Conservation (phyloP, 2,888 invertebrate species). For the Ditula angustiorana region DNA sequence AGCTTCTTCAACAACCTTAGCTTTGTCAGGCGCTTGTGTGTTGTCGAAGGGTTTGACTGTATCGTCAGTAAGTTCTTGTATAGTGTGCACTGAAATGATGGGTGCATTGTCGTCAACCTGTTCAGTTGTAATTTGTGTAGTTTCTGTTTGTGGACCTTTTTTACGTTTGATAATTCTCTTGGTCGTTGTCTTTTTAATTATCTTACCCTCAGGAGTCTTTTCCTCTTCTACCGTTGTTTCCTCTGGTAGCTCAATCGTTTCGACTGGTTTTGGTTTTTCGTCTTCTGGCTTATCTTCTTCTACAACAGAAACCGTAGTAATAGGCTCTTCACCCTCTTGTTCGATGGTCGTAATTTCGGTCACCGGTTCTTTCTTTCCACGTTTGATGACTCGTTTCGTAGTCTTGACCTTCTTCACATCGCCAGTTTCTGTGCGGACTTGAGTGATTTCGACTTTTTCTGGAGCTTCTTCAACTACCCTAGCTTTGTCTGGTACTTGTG, state of each 20-base stretch:
- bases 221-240: neutral
- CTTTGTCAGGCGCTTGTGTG: slow-evolving; percentile 10
- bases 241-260: too few relatives aligned
- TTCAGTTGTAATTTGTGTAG: too few relatives aligned
- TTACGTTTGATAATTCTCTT: slow-evolving; percentile 1
- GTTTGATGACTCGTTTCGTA: slow-evolving; percentile 34
- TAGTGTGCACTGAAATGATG: slow-evolving; percentile 53
- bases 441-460: neutral
- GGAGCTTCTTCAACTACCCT: neutral
- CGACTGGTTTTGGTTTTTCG: too few relatives aligned
- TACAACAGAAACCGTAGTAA: slow-evolving; percentile 21
- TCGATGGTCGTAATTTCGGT: neutral
- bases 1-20: slow-evolving; percentile 1
- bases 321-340: slow-evolving; percentile 55
- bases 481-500: neutral
- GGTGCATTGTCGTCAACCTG: too few relatives aligned
- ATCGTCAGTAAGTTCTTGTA: slow-evolving; percentile 55
- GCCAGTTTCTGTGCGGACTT: slow-evolving; percentile 16
- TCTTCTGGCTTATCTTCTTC: slow-evolving; percentile 49
- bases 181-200: slow-evolving; percentile 47
- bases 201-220: slow-evolving; percentile 47
- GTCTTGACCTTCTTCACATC: slow-evolving; percentile 31
- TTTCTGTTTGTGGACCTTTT: slow-evolving; percentile 16
- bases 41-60: slow-evolving; percentile 51
- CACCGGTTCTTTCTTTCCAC: slow-evolving; percentile 55